These are phyloP conservation scores for Callithrix jacchus DNA, from an alignment of 2,113 vertebrate species.

Conservation along the genomic window DNA sequence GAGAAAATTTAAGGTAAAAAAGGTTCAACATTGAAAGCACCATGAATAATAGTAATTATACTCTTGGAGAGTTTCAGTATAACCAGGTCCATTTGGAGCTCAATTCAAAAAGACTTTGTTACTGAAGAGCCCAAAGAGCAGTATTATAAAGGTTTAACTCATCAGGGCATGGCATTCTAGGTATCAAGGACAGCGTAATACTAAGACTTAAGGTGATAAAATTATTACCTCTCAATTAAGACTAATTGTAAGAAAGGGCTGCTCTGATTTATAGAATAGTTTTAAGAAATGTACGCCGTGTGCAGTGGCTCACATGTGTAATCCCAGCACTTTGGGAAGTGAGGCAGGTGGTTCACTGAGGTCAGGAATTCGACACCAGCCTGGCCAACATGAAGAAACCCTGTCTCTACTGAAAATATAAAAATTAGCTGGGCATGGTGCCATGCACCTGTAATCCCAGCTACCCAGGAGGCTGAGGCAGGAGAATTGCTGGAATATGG, in stretches of 20 bases:
- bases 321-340: too few relatives aligned
- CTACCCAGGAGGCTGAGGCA: too few relatives aligned
- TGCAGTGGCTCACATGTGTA: too few relatives aligned
- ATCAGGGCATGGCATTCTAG: not conserved
- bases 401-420: too few relatives aligned
- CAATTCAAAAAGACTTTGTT: not conserved
- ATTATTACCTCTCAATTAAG: not conserved
- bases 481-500: too few relatives aligned
- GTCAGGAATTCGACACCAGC: too few relatives aligned
- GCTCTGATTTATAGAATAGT: slow-evolving; percentile 31
- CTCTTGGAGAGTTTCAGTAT: not conserved
- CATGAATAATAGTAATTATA: not conserved
- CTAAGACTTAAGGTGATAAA: not conserved
- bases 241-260: not conserved
- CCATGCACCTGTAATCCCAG: too few relatives aligned
- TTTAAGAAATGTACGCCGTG: not conserved
- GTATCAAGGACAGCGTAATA: not conserved
- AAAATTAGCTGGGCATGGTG: too few relatives aligned
- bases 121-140: not conserved
- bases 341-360: too few relatives aligned
- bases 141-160: not conserved
- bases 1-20: slow-evolving; percentile 56
- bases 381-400: too few relatives aligned
- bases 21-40: not conserved
- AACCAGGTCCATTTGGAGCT: not conserved